Percentiles rank a stretch among this genome's conserved stretches.
phyloP scores from a whole-genome alignment of 92 coral and sea anemone genomes.

The Isaurus tuberculatus region DNA sequence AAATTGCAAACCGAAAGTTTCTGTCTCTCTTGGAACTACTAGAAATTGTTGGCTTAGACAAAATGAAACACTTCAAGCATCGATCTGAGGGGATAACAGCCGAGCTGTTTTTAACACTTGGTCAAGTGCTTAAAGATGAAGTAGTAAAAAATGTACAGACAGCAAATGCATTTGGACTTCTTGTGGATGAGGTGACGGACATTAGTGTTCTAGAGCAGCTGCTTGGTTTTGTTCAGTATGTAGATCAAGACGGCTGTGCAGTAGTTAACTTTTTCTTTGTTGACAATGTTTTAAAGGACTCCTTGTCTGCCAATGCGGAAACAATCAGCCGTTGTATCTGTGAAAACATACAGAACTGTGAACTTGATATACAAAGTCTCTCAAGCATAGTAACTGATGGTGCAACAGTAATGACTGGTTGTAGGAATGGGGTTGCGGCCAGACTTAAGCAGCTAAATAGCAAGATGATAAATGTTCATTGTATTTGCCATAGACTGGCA shows the following conservation, averaged over 20 bases:
- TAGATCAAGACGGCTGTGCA: conserved; percentile 38
- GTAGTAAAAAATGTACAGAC: conserved; percentile 21
- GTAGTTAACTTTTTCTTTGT: conserved; percentile 48
- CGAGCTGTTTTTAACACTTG: conserved; percentile 51
- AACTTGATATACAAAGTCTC: conserved; percentile 43
- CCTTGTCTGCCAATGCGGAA: conserved; percentile 51
- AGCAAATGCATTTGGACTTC: conserved; percentile 37
- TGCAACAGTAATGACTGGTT: conserved; percentile 52
- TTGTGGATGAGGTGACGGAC: conserved; percentile 61
- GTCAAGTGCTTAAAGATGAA: conserved; percentile 49
- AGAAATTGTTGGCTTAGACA: conserved; percentile 49
- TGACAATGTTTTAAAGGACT: conserved; percentile 51
- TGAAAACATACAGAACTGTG: conserved; percentile 43
- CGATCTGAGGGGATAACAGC: conserved; percentile 35
- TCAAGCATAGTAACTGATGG: conserved; percentile 50
- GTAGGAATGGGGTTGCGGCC: conserved; percentile 50
- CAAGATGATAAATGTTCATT: conserved; percentile 54
- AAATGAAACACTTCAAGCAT: conserved; percentile 45
- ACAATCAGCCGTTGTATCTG: conserved; percentile 39
- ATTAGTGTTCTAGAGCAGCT: conserved; percentile 52
- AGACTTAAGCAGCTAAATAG: conserved; percentile 52
- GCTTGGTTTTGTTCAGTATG: conserved; percentile 49
- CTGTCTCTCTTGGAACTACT: conserved; percentile 47
- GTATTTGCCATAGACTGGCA: conserved; percentile 27
- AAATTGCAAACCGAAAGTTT: conserved; percentile 54